Evolutionary conservation across 2,797 vertebrate genomes (phyloP).

Genomic region (Crenuchus spilurus): DNA sequence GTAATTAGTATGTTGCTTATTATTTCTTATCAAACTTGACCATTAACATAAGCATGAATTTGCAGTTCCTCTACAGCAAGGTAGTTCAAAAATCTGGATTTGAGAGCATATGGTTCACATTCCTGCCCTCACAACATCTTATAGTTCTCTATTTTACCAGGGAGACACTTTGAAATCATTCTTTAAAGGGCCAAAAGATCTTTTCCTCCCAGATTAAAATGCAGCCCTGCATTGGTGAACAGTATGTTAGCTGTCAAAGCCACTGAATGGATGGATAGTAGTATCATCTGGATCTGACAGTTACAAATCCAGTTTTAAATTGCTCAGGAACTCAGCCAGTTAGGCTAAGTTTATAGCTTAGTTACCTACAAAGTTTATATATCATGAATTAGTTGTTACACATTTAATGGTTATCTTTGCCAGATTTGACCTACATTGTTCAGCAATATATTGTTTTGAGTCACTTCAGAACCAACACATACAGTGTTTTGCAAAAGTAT

Average conservation of each 20-base stretch:
- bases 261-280: background rate
- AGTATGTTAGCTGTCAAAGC: background rate
- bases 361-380: background rate
- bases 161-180: no score
- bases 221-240: background rate
- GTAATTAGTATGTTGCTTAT: no score
- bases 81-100: background rate
- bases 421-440: background rate
- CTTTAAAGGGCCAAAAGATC: no score
- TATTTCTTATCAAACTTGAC: no score
- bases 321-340: background rate
- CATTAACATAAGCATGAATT: no score
- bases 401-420: no score
- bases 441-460: background rate
- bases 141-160: no score
- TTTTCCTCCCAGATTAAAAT: no score
- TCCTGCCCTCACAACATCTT: background rate
- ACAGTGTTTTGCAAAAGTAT: no score
- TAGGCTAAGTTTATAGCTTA: no score
- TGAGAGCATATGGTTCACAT: background rate
- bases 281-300: background rate
- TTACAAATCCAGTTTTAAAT: background rate
- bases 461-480: background rate
- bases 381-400: background rate
- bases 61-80: background rate